These are phyloP conservation scores for Porites lutea DNA, from an alignment of 64 coral and sea anemone genomes.

Conservation along the genomic window DNA sequence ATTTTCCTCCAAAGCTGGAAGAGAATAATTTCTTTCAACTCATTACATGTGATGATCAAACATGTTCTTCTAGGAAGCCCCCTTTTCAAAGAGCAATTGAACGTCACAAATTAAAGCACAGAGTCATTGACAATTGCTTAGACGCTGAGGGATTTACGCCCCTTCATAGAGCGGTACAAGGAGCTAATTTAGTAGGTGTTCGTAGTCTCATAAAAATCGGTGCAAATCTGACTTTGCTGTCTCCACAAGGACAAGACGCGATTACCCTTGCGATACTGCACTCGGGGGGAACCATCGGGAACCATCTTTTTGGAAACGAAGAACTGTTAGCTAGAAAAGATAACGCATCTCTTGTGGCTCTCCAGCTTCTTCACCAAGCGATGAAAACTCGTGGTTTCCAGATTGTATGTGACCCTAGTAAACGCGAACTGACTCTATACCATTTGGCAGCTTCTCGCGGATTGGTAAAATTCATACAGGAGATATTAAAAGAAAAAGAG, in stretches of 20 bases:
- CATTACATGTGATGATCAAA: neutral
- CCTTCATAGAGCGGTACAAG: slow-evolving; percentile 69
- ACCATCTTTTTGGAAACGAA: neutral
- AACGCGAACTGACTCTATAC: slow-evolving; percentile 29
- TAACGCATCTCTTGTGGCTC: neutral
- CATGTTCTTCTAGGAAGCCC: neutral
- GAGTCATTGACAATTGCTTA: slow-evolving; percentile 23
- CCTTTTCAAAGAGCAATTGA: neutral
- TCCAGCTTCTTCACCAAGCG: slow-evolving; percentile 9
- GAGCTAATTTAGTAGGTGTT: slow-evolving; percentile 50
- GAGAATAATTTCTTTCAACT: slow-evolving; percentile 9
- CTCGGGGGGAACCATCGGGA: neutral
- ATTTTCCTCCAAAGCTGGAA: neutral
- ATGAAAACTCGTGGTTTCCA: slow-evolving; percentile 6
- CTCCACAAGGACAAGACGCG: slow-evolving; percentile 41
- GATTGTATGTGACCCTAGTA: slow-evolving; percentile 4
- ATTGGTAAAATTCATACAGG: slow-evolving; percentile 11
- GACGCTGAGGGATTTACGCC: slow-evolving; percentile 66
- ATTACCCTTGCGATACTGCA: slow-evolving; percentile 40
- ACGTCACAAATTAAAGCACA: slow-evolving; percentile 12
- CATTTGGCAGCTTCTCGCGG: slow-evolving; percentile 49
- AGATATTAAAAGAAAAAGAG: slow-evolving; percentile 4
- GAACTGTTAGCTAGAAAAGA: neutral
- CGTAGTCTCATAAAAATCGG: slow-evolving; percentile 22
- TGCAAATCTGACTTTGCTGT: neutral